A percentile compares a stretch with the other conserved stretches of the same genome.
phyloP scores from a whole-genome alignment of 2,797 vertebrate genomes.

The Hapalemur alaotrensis region DNA sequence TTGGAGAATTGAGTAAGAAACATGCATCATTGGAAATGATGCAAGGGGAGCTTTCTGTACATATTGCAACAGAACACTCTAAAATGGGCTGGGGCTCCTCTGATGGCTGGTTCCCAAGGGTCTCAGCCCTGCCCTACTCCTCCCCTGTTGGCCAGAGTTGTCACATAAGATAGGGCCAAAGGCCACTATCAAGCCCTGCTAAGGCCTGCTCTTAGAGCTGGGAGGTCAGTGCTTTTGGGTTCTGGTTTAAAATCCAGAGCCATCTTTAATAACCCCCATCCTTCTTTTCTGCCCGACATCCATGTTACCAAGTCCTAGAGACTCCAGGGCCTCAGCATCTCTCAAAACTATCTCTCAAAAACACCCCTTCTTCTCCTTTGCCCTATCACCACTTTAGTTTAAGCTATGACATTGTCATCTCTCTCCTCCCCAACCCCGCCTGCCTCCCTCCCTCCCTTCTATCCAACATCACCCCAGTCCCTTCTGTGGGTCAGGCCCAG shows the following conservation, averaged over 20 bases:
- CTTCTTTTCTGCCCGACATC: background rate
- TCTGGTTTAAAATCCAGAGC: background rate
- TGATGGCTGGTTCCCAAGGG: background rate
- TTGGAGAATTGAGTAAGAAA: slow-evolving; percentile 71
- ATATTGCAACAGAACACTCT: slow-evolving; percentile 70
- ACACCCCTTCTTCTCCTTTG: background rate
- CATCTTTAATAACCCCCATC: background rate
- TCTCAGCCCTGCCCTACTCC: background rate
- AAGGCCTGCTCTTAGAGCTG: background rate
- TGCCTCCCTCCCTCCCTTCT: background rate
- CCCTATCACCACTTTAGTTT: background rate
- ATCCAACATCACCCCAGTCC: background rate
- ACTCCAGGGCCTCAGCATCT: background rate
- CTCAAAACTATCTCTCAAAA: background rate
- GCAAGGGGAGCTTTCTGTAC: slow-evolving; percentile 70
- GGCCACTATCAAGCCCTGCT: background rate
- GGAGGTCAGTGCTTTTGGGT: background rate
- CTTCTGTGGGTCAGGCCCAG: background rate
- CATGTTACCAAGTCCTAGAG: background rate
- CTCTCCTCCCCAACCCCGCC: background rate
- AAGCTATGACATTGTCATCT: background rate
- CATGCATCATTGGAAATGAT: slow-evolving; percentile 52
- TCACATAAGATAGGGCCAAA: background rate
- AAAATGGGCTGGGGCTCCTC: background rate
- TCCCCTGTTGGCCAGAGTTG: background rate